Evolutionary conservation across 2,888 invertebrate species (phyloP), one percentile per base, ranked within the genome.

Genomic region (Melieria picta): DNA sequence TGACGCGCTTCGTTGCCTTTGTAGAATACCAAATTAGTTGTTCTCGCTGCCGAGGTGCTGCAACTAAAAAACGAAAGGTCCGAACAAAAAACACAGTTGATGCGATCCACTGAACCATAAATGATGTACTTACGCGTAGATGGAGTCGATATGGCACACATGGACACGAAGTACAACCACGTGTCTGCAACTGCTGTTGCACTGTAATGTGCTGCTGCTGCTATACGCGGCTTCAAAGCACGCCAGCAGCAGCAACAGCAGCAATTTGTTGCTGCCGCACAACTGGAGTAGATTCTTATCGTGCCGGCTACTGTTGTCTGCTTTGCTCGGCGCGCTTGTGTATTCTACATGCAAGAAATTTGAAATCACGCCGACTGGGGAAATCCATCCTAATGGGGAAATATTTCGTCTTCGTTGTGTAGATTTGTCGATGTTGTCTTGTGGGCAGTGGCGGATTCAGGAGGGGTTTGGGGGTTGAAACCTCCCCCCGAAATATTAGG

Each of bases 81-180:
- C 56, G 70, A 43, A 56, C 16, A 16, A 63, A 69, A 69, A 46
- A 52, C 50, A 50, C 69, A 64, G 63, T 69, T 30, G 69, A 66
- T 68, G 48, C 66, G 67, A 72, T 71, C 74, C 72, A 74, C 76
- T 74, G 75, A 74, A 71, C 73, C 73, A 71, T 69, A 72, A 72
- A 75, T 72, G 65, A 74, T 72, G 69, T 9, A 47, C 47, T 45
- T 55, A 65, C 45, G 52, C 45, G 13, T 4, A 7, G 52, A 43
- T 43, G 9, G 5, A 45, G 52, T 50, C 43, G 11, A 7, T 63
- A 52, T 42, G 42, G 42, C n/a, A 9, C 50, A n/a, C 10, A 5
- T n/a, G 7, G 7, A 13, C 30, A 7, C 11, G 30, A 4, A n/a
- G 16, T 4, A 11, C 11, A 43, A 58, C 13, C 4, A 10, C 42